Percentiles rank a stretch among this genome's conserved stretches.
These are phyloP conservation scores for Mycteria americana DNA, from an alignment of 2,797 vertebrate species.

Conservation along the genomic window DNA sequence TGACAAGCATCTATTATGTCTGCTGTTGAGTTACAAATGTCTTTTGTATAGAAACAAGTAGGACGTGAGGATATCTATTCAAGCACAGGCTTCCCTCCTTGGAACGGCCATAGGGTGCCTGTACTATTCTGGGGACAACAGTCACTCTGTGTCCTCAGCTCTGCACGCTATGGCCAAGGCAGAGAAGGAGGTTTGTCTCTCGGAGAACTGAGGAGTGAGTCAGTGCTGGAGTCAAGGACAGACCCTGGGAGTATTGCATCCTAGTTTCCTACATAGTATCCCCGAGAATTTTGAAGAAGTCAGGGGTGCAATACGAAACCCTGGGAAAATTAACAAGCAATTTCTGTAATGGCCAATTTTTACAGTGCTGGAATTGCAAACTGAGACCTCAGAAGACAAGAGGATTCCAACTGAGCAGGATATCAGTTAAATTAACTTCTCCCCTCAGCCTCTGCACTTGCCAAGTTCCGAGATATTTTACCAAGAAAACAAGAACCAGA, in stretches of 20 bases:
- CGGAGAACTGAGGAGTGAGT: neutral
- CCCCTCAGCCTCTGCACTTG: neutral
- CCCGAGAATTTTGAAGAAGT: neutral
- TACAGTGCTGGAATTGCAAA: neutral
- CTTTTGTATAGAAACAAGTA: neutral
- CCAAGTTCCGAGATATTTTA: constrained; percentile 31
- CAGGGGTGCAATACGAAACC: neutral
- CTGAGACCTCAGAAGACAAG: constrained; percentile 11
- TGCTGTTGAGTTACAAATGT: neutral
- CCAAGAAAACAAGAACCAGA: constrained; percentile 29
- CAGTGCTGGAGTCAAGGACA: neutral
- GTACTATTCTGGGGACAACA: neutral
- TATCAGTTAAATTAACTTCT: constrained; percentile 37
- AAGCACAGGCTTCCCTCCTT: neutral
- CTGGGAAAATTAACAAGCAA: constrained; percentile 19
- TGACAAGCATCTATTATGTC: neutral
- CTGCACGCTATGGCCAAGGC: neutral
- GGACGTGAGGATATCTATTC: neutral
- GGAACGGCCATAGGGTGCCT: neutral
- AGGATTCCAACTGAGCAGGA: neutral
- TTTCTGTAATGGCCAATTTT: neutral
- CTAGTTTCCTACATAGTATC: neutral
- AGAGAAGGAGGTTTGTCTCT: neutral
- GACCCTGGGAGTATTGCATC: neutral
- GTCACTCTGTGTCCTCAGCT: neutral